Conservation (phyloP, 2,797 vertebrate species). For the Phylloscopus collybita region DNA sequence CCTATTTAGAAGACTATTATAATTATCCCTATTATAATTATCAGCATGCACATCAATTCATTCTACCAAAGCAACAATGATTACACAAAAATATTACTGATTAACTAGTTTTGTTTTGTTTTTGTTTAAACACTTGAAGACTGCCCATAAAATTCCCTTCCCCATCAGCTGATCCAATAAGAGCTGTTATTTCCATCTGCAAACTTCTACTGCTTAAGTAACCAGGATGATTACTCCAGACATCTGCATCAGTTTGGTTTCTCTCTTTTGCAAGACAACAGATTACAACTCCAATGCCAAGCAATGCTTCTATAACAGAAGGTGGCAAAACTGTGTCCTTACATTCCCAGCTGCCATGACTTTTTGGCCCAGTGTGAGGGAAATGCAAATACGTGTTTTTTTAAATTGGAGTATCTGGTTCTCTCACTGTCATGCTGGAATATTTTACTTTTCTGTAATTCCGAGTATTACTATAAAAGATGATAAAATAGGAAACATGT, state of each 20-base stretch:
- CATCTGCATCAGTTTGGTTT: neutral
- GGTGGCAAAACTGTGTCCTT: neutral
- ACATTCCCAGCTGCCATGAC: neutral
- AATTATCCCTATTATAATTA: neutral
- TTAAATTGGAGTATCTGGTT: neutral
- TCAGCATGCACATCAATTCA: neutral
- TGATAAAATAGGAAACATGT: neutral
- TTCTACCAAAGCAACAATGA: neutral
- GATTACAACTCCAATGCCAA: neutral
- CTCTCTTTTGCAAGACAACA: neutral
- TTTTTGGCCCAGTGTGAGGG: rapidly evolving
- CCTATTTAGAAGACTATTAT: neutral
- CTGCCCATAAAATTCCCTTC: neutral
- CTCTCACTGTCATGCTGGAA: neutral
- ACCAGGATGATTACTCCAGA: neutral
- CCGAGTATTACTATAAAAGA: neutral
- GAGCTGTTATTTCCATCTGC: neutral
- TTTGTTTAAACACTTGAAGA: neutral
- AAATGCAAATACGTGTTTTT: rapidly evolving
- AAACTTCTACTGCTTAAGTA: neutral
- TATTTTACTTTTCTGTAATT: neutral
- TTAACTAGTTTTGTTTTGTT: neutral
- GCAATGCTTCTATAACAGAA: neutral
- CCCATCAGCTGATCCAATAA: neutral
- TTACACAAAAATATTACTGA: neutral